Base-by-base conservation (phyloP, 53 echinoderm and acorn worm species). In the Holothuria scabra region DNA sequence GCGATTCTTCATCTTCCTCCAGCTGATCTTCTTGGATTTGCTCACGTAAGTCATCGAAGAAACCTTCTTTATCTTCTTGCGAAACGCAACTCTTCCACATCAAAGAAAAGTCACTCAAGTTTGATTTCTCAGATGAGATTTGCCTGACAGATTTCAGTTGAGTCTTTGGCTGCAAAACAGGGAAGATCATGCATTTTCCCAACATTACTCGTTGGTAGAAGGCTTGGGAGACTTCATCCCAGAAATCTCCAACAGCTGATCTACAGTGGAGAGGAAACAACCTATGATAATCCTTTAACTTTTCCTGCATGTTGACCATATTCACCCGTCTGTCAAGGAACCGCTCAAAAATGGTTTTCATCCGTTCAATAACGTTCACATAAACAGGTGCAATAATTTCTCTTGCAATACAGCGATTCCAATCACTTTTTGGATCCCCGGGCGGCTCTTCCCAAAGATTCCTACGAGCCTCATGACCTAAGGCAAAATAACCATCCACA, bases 401-500 rank as follows among this genome's bases (percentile, higher is more conserved):
- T 12, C 58, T 37, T 11, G 55, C 49, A 26, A 88, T 25, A 21
- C 34, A 26, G 30, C 23, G 23, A 66, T 89, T 89, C 89, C 89
- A 89, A 18, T 56, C 49, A 38, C 66, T 81, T 70, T 68, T 79
- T 22, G 56, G 46, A 62, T 89, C 89, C 19, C 74, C 81, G 26
- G 30, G 8, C 6, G 26, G 68, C 25, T 68, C 89, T 63, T 85
- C 52, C 89, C 89, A 89, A n/a, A 89, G 60, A 49, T 85, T 67
- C 72, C 89, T 66, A 9, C 89, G 75, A 20, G 85, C 80, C 31
- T 89, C 89, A 56, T 89, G 82, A 46, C 80, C 89, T 28, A 89
- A 64, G 29, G 89, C 89, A 59, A 97, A 97, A 46, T 86, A 88
- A 10, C 94, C 97, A 76, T 97, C 89, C 35, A 92, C 79, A 61